Evolutionary conservation across 2,113 vertebrate species (phyloP).

Genomic region (Sylvilagus bachmani): DNA sequence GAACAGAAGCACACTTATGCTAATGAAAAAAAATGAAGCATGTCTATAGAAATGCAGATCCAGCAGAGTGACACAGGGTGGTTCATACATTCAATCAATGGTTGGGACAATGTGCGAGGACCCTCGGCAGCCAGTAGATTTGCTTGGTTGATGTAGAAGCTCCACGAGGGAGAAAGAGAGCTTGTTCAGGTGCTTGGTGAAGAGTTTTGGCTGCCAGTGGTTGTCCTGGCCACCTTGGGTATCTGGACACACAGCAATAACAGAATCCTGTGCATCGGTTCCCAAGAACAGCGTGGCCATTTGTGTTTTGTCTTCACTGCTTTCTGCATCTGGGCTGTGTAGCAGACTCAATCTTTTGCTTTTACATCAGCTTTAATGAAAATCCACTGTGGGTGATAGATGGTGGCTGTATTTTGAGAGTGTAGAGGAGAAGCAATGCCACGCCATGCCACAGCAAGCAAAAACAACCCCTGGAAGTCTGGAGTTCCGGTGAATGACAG

Average conservation of each 20-base stretch:
- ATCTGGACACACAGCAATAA: background rate
- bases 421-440: background rate
- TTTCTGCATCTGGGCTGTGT: background rate
- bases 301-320: background rate
- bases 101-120: background rate
- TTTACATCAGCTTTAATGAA: background rate
- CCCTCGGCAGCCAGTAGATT: background rate
- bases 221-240: background rate
- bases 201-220: background rate
- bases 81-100: too few species aligned
- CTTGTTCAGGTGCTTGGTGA: background rate
- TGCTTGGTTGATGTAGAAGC: background rate
- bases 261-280: background rate
- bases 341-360: background rate
- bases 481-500: conserved; percentile 46
- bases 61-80: background rate
- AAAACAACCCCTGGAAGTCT: background rate
- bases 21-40: background rate
- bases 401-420: conserved; percentile 20
- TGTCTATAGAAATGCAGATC: background rate
- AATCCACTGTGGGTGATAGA: background rate
- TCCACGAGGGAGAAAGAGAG: background rate
- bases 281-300: background rate
- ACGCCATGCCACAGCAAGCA: background rate
- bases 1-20: background rate